Evolutionary conservation across 2,888 invertebrate genomes (phyloP).

Genomic region (Stenchaetothrips biformis): DNA sequence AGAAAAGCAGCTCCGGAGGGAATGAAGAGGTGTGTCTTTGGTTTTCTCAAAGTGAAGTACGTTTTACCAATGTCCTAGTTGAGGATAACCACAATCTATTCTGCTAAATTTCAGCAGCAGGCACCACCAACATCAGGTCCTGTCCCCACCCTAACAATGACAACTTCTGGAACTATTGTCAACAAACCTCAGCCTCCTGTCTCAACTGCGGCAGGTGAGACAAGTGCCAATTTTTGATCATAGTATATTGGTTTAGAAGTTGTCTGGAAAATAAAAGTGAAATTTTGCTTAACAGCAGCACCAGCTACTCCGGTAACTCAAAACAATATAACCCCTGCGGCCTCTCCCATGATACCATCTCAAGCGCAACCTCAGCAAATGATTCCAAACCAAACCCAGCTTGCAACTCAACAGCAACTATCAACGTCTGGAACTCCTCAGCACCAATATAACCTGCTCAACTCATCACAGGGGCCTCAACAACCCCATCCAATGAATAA

Average conservation of each 20-base stretch:
- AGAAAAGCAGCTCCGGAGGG: constrained; percentile 11
- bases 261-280: background rate
- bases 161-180: constrained; percentile 39
- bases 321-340: constrained; percentile 38
- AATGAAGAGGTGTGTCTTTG: background rate
- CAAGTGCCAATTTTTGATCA: background rate
- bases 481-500: background rate
- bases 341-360: background rate
- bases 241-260: background rate
- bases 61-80: too few species aligned
- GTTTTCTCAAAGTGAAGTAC: too few species aligned
- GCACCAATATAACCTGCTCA: background rate
- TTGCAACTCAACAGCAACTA: background rate
- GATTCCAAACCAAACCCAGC: background rate
- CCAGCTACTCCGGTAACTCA: background rate
- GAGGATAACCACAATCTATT: background rate
- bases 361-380: background rate
- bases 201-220: constrained; percentile 30
- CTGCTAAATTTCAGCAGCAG: background rate
- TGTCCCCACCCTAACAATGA: constrained; percentile 39
- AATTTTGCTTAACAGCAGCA: background rate
- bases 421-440: background rate
- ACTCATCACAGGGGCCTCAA: background rate
- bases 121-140: background rate
- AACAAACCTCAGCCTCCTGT: constrained; percentile 42